Base-by-base conservation (phyloP, 2,113 vertebrate genomes). In the Percina caprodes region DNA sequence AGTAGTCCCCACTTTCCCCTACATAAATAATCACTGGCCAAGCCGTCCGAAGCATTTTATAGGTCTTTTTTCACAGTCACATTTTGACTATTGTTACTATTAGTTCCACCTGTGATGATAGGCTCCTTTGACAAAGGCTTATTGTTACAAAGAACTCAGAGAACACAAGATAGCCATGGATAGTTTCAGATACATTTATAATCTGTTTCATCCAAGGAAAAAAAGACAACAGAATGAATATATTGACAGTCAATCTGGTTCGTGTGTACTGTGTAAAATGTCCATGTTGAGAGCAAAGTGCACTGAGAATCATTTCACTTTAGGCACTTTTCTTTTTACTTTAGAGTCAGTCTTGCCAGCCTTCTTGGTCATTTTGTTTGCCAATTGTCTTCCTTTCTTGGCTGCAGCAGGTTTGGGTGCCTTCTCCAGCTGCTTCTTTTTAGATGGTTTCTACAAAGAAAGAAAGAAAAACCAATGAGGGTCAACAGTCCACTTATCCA, bases 341-440 rank as follows among this genome's bases (percentile, higher is more conserved):
- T 66, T 88, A 2, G 61, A 48, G 51, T 72, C 81, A 0, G 7
- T 12, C 67, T 88, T 93, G 8, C n/a, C 67, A 0, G 65, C 23
- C 42, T 77, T 93, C 84, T 85, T 92, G 74, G 16, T 26, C 18
- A 12, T 18, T 80, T 82, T 94, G 60, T 24, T 69, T 6, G 69
- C 68, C 3, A 67, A 21, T 56, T 83, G 89, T 26, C n/a, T 14
- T 14, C 11, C 62, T 63, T 89, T 94, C 77, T 86, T 91, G 6
- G 5, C 24, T 1, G 2, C 49, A 3, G 76, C 26, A 0, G 90
- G 66, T 84, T 83, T 92, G 6, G 84, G 49, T 0, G 59, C 78
- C 66, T 88, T 93, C 83, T 90, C 87, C 74, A 87, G 51, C 33
- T 52, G 75, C 79, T 88, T 88, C 84, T 92, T 90, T 49, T 87